Percentiles rank a stretch among this genome's conserved stretches.
These are phyloP conservation scores for Laupala kohalensis DNA, from an alignment of 1,140 invertebrate species.

Conservation along the genomic window DNA sequence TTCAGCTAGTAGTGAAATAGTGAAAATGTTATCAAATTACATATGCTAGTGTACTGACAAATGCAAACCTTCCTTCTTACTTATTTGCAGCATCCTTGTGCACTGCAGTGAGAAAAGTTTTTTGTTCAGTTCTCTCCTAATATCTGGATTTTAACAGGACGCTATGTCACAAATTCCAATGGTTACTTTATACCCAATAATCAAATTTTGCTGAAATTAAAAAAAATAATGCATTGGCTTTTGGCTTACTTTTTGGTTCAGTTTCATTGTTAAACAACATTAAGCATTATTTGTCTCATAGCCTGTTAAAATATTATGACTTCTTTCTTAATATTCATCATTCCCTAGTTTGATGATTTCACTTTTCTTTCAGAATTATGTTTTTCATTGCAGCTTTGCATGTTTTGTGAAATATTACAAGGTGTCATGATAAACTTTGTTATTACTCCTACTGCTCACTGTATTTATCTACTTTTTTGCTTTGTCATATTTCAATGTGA, in stretches of 20 bases:
- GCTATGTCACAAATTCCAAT: too few relatives aligned
- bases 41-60: too few relatives aligned
- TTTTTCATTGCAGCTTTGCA: neutral
- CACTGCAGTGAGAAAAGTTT: neutral
- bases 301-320: neutral
- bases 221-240: too few relatives aligned
- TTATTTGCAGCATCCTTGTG: neutral
- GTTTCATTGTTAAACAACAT: too few relatives aligned
- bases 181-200: too few relatives aligned
- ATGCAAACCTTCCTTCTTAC: neutral
- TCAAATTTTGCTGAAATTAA: too few relatives aligned
- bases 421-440: neutral
- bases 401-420: neutral
- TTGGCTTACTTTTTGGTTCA: too few relatives aligned
- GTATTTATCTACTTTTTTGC: neutral
- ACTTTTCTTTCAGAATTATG: conserved; percentile 1
- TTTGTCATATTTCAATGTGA: neutral
- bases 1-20: neutral
- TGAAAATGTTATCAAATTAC: neutral
- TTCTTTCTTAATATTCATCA: neutral
- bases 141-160: too few relatives aligned
- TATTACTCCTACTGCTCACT: conserved; percentile 1
- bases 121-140: neutral
- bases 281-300: too few relatives aligned
- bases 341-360: neutral